A percentile compares a stretch with the other conserved stretches of the same genome.
These are phyloP conservation scores for Lasiurus cinereus DNA, from an alignment of 2,113 vertebrate genomes.

Conservation along the genomic window DNA sequence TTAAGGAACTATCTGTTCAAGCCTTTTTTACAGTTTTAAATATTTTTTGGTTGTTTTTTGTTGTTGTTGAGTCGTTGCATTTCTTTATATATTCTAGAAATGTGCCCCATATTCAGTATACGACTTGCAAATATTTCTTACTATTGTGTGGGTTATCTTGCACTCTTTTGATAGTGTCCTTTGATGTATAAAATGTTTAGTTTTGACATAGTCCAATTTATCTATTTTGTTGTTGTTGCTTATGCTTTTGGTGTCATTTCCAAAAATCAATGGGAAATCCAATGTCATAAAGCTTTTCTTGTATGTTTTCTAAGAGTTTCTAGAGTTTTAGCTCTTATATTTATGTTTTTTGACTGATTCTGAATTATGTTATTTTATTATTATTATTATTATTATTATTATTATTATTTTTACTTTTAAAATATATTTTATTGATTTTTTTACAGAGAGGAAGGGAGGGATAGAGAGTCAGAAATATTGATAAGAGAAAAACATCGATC, in stretches of 20 bases:
- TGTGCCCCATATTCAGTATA: not conserved
- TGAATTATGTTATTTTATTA: slow-evolving; percentile 28
- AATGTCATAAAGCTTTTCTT: not conserved
- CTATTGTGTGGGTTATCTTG: not conserved
- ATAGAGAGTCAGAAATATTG: too few species aligned
- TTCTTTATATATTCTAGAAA: not conserved
- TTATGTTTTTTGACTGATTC: not conserved
- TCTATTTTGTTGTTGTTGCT: not conserved
- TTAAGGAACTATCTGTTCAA: not conserved
- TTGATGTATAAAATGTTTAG: not conserved
- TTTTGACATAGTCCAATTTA: not conserved
- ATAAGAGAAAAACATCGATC: too few species aligned
- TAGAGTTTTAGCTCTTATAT: not conserved
- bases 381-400: too few species aligned
- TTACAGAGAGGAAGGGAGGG: too few species aligned
- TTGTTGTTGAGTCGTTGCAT: not conserved
- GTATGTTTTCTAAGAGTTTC: not conserved
- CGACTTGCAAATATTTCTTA: not conserved
- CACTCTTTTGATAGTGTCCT: not conserved
- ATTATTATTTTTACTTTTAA: too few species aligned
- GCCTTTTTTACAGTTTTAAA: not conserved
- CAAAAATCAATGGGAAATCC: not conserved
- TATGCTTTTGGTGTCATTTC: not conserved
- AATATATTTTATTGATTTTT: too few species aligned
- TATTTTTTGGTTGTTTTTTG: not conserved